A percentile compares a stretch with the other conserved stretches of the same genome.
Evolutionary conservation across 2,113 vertebrate species (phyloP).

Genomic region (Panthera uncia): DNA sequence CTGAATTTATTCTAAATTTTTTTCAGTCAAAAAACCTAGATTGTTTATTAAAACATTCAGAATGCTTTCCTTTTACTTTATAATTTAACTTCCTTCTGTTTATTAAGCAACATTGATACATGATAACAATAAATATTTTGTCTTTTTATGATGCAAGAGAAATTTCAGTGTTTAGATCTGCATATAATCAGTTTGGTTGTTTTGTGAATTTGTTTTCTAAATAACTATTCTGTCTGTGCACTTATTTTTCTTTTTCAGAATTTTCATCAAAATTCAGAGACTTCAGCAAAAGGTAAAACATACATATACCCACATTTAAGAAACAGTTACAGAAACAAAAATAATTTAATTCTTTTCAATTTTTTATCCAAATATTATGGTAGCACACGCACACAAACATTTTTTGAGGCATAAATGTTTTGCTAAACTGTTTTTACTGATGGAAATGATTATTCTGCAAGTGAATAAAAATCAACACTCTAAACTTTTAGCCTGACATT

Average conservation of each 20-base stretch:
- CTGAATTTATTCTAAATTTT: background rate
- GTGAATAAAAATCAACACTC: background rate
- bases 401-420: background rate
- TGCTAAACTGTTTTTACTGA: background rate
- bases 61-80: background rate
- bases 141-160: background rate
- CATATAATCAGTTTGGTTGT: background rate
- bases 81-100: slow-evolving; percentile 4
- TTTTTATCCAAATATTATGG: background rate
- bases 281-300: slow-evolving; percentile 71
- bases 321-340: background rate
- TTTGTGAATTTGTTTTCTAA: slow-evolving; percentile 26
- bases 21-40: background rate
- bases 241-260: slow-evolving; percentile 53
- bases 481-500: background rate
- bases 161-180: background rate
- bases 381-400: background rate
- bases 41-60: background rate
- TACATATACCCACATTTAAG: background rate
- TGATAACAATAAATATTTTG: background rate
- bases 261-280: slow-evolving; percentile 53
- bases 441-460: background rate
- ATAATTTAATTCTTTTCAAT: background rate
- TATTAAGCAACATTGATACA: background rate
- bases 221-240: background rate